Percentiles rank a stretch among this genome's conserved stretches.
Conservation (phyloP, 2,888 invertebrate species). For the Atethmia centrago region DNA sequence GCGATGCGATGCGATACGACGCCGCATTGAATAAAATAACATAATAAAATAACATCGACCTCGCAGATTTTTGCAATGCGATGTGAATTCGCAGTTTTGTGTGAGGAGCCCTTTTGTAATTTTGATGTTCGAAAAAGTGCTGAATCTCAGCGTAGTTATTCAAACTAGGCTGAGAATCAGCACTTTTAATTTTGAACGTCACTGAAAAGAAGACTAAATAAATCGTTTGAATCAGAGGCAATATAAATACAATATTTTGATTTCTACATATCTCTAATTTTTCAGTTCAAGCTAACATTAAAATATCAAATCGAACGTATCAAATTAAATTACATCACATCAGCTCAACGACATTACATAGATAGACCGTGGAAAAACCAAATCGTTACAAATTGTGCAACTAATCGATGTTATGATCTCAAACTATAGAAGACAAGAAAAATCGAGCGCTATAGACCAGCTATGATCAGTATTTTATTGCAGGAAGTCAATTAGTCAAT, state of each 20-base stretch:
- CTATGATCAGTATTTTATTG: constrained; percentile 15
- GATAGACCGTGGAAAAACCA: constrained; percentile 5
- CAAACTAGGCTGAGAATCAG: too few species aligned
- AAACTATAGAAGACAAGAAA: constrained; percentile 23
- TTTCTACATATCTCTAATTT: constrained; percentile 9
- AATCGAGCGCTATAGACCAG: constrained; percentile 18
- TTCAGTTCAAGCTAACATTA: constrained; percentile 9
- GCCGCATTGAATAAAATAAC: too few species aligned
- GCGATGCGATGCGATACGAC: too few species aligned
- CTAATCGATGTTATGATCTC: constrained; percentile 25
- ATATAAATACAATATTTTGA: neutral
- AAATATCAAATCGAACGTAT: constrained; percentile 15
- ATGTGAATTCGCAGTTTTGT: too few species aligned
- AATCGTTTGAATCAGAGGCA: neutral
- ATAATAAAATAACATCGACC: too few species aligned
- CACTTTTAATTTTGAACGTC: too few species aligned
- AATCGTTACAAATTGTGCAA: constrained; percentile 40
- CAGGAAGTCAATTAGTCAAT: constrained; percentile 19
- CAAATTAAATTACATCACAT: constrained; percentile 32
- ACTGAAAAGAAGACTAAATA: neutral
- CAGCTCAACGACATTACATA: constrained; percentile 2
- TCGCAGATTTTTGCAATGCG: too few species aligned
- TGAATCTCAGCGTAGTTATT: too few species aligned
- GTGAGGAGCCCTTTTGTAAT: too few species aligned
- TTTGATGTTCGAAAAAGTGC: too few species aligned